These are phyloP conservation scores for Homalodisca vitripennis DNA, from an alignment of 1,140 invertebrate species.

Conservation along the genomic window DNA sequence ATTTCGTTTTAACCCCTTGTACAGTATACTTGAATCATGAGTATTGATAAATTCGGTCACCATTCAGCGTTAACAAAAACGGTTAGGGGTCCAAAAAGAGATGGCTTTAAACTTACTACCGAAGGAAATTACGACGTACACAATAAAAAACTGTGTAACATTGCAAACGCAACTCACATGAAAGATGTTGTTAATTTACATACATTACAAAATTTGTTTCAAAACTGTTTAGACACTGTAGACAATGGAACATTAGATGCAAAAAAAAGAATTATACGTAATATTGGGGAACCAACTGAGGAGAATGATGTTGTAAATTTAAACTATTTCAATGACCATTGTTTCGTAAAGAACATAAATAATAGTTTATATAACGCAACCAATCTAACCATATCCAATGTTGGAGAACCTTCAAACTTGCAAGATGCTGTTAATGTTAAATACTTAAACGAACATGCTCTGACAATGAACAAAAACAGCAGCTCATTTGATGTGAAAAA, in stretches of 20 bases:
- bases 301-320: background rate
- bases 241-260: background rate
- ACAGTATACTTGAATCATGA: background rate
- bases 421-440: background rate
- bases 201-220: background rate
- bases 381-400: background rate
- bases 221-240: background rate
- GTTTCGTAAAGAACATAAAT: background rate
- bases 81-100: background rate
- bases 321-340: background rate
- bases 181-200: background rate
- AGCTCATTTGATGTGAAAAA: background rate
- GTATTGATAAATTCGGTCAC: conserved; percentile 1
- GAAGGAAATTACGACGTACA: conserved; percentile 1
- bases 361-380: background rate
- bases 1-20: background rate
- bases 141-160: conserved; percentile 1
- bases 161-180: background rate
- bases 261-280: background rate
- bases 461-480: background rate
- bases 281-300: background rate
- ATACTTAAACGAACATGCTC: background rate
- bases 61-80: background rate
- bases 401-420: background rate
- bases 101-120: background rate